Conservation (phyloP, 1,140 invertebrate species). For the Druon quercuslanigerum region DNA sequence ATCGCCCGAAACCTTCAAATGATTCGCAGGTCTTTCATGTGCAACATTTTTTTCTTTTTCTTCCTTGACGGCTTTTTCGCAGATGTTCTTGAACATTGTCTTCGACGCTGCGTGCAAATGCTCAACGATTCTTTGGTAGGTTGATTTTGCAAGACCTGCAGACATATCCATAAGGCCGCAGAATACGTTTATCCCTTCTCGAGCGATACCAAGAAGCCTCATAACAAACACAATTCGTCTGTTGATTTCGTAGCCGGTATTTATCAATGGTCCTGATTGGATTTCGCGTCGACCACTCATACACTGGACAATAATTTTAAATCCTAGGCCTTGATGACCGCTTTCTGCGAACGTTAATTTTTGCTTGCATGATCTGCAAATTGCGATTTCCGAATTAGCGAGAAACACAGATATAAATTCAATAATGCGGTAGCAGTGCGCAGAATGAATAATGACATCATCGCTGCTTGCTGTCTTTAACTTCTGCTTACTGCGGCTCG, state of each 20-base stretch:
- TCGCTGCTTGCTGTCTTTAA: slow-evolving; percentile 35
- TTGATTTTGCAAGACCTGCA: slow-evolving; percentile 34
- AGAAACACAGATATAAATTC: slow-evolving; percentile 50
- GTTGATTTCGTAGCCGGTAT: slow-evolving; percentile 51
- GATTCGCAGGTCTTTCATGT: no score
- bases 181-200: slow-evolving; percentile 49
- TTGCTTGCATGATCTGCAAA: slow-evolving; percentile 43
- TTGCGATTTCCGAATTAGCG: slow-evolving; percentile 39
- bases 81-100: no score
- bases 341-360: slow-evolving; percentile 46
- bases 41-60: no score
- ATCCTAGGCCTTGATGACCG: slow-evolving; percentile 43
- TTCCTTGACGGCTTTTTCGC: no score
- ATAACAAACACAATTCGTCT: slow-evolving; percentile 48
- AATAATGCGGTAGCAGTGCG: slow-evolving; percentile 48
- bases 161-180: slow-evolving; percentile 43
- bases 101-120: slow-evolving; percentile 33
- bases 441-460: slow-evolving; percentile 35
- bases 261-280: slow-evolving; percentile 41
- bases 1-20: slow-evolving; percentile 45
- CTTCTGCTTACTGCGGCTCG: slow-evolving; percentile 39
- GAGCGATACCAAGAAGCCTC: slow-evolving; percentile 45
- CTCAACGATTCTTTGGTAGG: slow-evolving; percentile 39
- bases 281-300: slow-evolving; percentile 37
- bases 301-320: slow-evolving; percentile 46